Percentiles rank a stretch among this genome's conserved stretches.
These are phyloP conservation scores for Spodoptera picta DNA, from an alignment of 2,888 invertebrate species.

Conservation along the genomic window DNA sequence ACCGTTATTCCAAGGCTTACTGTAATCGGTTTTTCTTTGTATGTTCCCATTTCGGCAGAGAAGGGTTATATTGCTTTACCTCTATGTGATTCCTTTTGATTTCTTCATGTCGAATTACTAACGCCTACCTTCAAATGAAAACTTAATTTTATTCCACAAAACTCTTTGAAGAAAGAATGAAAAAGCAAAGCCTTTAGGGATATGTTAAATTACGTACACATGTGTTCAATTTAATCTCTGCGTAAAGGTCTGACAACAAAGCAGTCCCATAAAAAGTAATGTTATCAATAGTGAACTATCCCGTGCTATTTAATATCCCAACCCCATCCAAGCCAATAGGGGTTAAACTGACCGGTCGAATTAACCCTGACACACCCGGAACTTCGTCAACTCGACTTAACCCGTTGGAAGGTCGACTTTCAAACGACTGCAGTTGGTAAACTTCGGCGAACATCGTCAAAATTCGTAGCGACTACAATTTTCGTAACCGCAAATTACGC, in stretches of 20 bases:
- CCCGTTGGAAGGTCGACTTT: slow-evolving; percentile 73
- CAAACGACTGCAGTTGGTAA: slow-evolving; percentile 74
- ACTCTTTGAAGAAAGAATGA: slow-evolving; percentile 8
- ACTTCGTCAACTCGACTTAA: slow-evolving; percentile 72
- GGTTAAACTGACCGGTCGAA: slow-evolving; percentile 68
- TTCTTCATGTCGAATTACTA: slow-evolving; percentile 25
- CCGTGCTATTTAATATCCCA: slow-evolving; percentile 55
- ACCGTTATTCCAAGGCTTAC: slow-evolving; percentile 51
- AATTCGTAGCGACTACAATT: slow-evolving; percentile 79
- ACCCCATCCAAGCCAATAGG: slow-evolving; percentile 62
- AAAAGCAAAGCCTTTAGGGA: slow-evolving; percentile 2
- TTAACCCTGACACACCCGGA: slow-evolving; percentile 67
- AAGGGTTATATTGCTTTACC: slow-evolving; percentile 25
- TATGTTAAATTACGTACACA: slow-evolving; percentile 13
- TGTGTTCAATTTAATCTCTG: slow-evolving; percentile 23
- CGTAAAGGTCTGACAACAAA: slow-evolving; percentile 34
- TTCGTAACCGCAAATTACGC: slow-evolving; percentile 84
- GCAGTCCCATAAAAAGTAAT: slow-evolving; percentile 47
- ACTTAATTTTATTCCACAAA: background rate
- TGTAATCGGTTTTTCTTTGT: slow-evolving; percentile 54
- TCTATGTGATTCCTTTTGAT: slow-evolving; percentile 26
- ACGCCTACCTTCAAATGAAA: slow-evolving; percentile 5
- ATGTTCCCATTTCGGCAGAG: slow-evolving; percentile 18
- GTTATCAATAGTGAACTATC: slow-evolving; percentile 49
- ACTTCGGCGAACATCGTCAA: slow-evolving; percentile 72